Conservation (phyloP, 1,140 invertebrate genomes). For the Orius insidiosus region DNA sequence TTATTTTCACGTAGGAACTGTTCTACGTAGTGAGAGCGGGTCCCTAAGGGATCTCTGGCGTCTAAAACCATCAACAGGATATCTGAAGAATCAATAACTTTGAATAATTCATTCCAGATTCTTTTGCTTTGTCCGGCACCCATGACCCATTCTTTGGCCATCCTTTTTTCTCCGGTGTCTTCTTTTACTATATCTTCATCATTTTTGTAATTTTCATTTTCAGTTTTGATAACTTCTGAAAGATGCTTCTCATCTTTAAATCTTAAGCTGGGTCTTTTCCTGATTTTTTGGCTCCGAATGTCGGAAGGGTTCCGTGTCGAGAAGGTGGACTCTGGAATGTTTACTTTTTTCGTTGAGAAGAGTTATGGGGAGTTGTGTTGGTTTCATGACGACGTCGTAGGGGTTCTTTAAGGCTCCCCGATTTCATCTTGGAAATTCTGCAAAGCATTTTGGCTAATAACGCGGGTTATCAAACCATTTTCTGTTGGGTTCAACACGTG, state of each 20-base stretch:
- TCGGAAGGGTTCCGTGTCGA: constrained; percentile 90
- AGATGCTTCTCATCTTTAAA: constrained; percentile 56
- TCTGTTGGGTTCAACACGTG: constrained; percentile 89
- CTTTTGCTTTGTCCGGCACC: constrained; percentile 86
- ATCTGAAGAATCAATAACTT: constrained; percentile 98
- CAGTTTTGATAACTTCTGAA: constrained; percentile 47
- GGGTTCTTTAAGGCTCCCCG: constrained; percentile 85
- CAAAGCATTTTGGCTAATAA: constrained; percentile 82
- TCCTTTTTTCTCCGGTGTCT: constrained; percentile 56
- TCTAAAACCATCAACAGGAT: constrained; percentile 69
- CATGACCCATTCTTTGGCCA: constrained; percentile 71
- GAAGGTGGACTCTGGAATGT: constrained; percentile 75
- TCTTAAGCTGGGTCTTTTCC: constrained; percentile 78
- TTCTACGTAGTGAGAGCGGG: constrained; percentile 80
- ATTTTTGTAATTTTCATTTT: constrained; percentile 55
- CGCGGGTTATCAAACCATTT: constrained; percentile 93
- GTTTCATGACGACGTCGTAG: constrained; percentile 94
- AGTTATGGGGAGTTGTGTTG: constrained; percentile 85
- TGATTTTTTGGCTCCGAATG: constrained; percentile 87
- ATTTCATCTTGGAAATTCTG: constrained; percentile 97
- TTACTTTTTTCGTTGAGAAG: constrained; percentile 87
- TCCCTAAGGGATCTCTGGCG: constrained; percentile 89
- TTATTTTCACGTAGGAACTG: constrained; percentile 66
- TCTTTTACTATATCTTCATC: constrained; percentile 62
- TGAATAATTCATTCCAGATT: constrained; percentile 99